Percentiles rank a stretch among this genome's conserved stretches.
phyloP scores from a whole-genome alignment of 35 echinoderm and acorn worm species.

The Ophioderma brevispina region DNA sequence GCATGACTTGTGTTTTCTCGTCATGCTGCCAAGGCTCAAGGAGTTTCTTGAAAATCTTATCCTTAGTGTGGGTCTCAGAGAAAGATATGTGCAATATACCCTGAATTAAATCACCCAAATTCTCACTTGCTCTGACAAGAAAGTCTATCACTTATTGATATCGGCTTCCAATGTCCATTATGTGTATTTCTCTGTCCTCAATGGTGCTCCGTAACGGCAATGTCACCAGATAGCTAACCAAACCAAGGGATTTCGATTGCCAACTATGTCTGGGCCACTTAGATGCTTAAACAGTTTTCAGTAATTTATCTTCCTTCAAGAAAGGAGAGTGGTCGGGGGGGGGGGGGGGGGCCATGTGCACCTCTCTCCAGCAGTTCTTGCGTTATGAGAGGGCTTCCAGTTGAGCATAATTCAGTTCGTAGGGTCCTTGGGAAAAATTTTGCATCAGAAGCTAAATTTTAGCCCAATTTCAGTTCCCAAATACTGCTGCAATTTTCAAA shows the following conservation, averaged over 20 bases:
- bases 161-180: background rate
- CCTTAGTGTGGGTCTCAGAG: background rate
- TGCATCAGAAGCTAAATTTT: too few relatives aligned
- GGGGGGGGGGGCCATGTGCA: background rate
- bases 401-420: too few relatives aligned
- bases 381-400: too few relatives aligned
- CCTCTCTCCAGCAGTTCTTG: too few relatives aligned
- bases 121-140: background rate
- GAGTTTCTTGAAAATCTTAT: constrained; percentile 28
- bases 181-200: constrained; percentile 1
- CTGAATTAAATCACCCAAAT: constrained; percentile 13
- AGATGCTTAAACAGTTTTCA: background rate
- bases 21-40: constrained; percentile 10
- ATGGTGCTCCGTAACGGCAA: constrained; percentile 21
- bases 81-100: constrained; percentile 25
- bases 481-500: too few relatives aligned
- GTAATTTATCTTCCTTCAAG: background rate
- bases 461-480: too few relatives aligned
- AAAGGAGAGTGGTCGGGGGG: background rate
- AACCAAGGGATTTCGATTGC: background rate
- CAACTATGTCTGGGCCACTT: background rate
- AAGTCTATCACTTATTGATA: constrained; percentile 24
- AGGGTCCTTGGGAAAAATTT: too few relatives aligned
- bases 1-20: constrained; percentile 29
- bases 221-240: constrained; percentile 8